Percentiles rank a stretch among this genome's conserved stretches.
Evolutionary conservation across 2,888 invertebrate species (phyloP).

Genomic region (Cephus sareptanus): DNA sequence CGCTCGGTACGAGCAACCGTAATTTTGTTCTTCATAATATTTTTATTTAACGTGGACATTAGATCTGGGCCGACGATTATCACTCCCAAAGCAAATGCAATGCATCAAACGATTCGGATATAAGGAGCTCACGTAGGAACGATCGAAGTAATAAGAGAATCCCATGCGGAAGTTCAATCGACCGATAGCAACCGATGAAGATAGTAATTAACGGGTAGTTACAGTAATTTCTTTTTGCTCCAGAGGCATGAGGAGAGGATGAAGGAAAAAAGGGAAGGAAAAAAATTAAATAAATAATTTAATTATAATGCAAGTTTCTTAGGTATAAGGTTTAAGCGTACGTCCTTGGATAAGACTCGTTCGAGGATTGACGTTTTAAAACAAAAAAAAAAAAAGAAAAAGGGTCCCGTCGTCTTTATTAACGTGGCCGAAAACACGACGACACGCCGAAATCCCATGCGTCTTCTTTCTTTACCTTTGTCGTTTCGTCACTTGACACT

Average conservation of each 20-base stretch:
- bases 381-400: neutral
- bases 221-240: neutral
- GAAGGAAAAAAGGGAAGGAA: neutral
- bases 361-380: neutral
- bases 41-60: slow-evolving; percentile 33
- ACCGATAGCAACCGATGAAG: neutral
- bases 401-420: neutral
- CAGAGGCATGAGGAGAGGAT: neutral
- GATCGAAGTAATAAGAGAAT: neutral
- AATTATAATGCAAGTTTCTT: slow-evolving; percentile 21
- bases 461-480: neutral
- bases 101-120: slow-evolving; percentile 28
- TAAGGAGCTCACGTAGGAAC: neutral
- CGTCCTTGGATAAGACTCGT: neutral
- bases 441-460: neutral
- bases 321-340: slow-evolving; percentile 17
- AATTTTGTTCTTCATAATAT: neutral
- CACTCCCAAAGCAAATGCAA: slow-evolving; percentile 27
- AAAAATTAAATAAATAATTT: neutral
- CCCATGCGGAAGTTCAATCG: neutral
- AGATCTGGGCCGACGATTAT: slow-evolving; percentile 38
- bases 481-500: neutral
- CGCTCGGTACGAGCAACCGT: slow-evolving; percentile 17
- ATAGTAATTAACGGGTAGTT: neutral
- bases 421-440: neutral